Conservation (phyloP, 2,888 invertebrate species). For the Papilio gigon region DNA sequence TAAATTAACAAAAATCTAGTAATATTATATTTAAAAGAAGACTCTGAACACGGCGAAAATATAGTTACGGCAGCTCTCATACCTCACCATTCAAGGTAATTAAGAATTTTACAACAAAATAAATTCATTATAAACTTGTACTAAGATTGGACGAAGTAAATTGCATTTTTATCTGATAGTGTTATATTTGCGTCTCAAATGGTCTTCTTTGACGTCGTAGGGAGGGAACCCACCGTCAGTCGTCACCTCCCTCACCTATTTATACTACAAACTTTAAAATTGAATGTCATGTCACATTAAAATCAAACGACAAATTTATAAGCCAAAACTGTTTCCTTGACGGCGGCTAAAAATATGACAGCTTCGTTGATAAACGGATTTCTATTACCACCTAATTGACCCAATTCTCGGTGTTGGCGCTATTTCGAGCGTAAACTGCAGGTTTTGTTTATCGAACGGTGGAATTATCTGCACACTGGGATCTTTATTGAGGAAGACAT, state of each 20-base stretch:
- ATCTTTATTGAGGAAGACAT: slow-evolving; percentile 40
- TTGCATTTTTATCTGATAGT: background rate
- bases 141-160: background rate
- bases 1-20: too few species aligned
- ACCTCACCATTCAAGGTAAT: too few species aligned
- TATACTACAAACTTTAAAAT: slow-evolving; percentile 10
- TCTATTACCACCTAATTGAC: slow-evolving; percentile 38
- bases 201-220: background rate
- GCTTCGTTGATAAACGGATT: slow-evolving; percentile 27
- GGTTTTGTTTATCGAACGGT: slow-evolving; percentile 36
- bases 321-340: slow-evolving; percentile 17
- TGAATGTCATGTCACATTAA: slow-evolving; percentile 10
- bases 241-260: background rate
- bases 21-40: too few species aligned
- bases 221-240: background rate
- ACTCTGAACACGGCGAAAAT: too few species aligned
- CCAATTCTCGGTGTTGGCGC: slow-evolving; percentile 25
- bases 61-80: too few species aligned
- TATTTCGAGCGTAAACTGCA: slow-evolving; percentile 26
- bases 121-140: background rate
- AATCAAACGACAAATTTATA: slow-evolving; percentile 1
- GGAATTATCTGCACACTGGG: slow-evolving; percentile 33
- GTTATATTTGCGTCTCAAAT: background rate
- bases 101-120: background rate
- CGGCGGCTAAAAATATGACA: slow-evolving; percentile 31